Evolutionary conservation across 2,797 vertebrate species (phyloP).

Genomic region (Rallus crepitans): DNA sequence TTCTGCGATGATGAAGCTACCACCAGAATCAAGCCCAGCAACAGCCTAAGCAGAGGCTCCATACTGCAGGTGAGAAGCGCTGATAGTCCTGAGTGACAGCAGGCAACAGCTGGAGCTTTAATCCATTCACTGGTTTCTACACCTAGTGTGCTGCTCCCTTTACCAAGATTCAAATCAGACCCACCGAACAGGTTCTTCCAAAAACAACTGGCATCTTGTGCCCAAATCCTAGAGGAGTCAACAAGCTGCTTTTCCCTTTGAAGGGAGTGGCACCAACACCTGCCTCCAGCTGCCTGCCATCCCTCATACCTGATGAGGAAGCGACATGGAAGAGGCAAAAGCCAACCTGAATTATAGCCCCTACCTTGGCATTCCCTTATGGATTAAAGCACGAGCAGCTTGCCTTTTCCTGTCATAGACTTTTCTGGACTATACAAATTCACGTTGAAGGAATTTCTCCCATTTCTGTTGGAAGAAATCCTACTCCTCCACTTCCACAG

Average conservation of each 20-base stretch:
- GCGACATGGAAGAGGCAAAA: neutral
- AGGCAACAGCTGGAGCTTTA: neutral
- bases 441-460: neutral
- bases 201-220: neutral
- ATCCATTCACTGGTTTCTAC: neutral
- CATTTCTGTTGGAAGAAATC: neutral
- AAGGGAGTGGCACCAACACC: neutral
- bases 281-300: neutral
- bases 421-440: neutral
- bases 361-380: neutral
- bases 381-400: neutral
- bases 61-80: neutral
- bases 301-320: neutral
- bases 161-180: slow-evolving; percentile 41
- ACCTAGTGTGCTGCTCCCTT: neutral
- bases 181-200: slow-evolving; percentile 58
- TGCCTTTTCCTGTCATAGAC: neutral
- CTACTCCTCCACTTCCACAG: neutral
- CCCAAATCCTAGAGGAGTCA: slow-evolving; percentile 10
- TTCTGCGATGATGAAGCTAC: neutral
- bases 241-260: neutral
- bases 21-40: slow-evolving; percentile 19
- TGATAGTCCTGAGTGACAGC: neutral
- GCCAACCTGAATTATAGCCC: neutral
- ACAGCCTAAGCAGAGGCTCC: neutral